These are phyloP conservation scores for Cerastis rubricosa DNA, from an alignment of 2,888 invertebrate species.

Conservation along the genomic window DNA sequence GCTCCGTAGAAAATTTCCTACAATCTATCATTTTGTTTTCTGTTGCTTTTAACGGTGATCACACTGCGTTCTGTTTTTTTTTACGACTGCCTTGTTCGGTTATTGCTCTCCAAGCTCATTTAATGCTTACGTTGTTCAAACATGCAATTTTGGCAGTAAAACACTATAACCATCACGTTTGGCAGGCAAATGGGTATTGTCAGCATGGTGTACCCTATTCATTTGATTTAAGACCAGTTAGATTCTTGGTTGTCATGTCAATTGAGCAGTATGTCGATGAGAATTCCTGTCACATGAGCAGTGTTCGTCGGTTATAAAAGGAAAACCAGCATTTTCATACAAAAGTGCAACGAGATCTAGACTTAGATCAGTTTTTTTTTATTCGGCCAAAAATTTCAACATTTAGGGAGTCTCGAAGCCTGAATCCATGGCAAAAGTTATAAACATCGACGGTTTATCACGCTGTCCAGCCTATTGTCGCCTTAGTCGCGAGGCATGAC, in stretches of 20 bases:
- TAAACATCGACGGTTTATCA: background rate
- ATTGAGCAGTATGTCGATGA: background rate
- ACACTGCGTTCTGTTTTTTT: background rate
- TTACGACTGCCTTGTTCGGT: background rate
- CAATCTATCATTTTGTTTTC: background rate
- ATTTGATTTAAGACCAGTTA: conserved; percentile 6
- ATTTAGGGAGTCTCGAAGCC: background rate
- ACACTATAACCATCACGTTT: conserved; percentile 8
- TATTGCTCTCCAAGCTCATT: background rate
- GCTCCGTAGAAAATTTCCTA: too few relatives aligned
- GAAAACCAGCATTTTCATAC: background rate
- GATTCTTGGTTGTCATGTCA: background rate
- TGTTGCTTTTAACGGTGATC: background rate
- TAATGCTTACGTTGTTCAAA: background rate
- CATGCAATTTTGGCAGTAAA: conserved; percentile 25
- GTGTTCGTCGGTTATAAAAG: background rate
- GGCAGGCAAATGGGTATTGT: conserved; percentile 14
- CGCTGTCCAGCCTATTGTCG: background rate
- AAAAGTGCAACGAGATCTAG: background rate
- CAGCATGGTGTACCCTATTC: conserved; percentile 23
- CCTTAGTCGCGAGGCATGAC: too few relatives aligned
- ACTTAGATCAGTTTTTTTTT: too few relatives aligned
- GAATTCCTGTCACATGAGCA: background rate
- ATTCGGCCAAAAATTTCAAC: background rate
- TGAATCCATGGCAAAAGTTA: background rate